Conservation (phyloP, 1,140 invertebrate species). For the Neomicropteryx cornuta region DNA sequence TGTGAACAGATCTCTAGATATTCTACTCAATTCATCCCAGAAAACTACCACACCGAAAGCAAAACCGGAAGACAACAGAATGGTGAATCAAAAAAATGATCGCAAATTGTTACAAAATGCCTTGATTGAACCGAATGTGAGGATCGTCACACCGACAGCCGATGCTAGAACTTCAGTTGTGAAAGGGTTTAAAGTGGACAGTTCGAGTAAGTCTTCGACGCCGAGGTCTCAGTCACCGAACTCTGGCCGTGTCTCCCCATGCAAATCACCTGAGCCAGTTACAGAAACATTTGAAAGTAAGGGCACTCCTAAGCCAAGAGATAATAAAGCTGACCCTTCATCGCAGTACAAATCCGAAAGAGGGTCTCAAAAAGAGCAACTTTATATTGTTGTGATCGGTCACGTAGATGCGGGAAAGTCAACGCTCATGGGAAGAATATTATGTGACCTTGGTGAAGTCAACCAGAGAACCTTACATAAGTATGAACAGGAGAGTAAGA, state of each 20-base stretch:
- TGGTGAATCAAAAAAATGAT: constrained; percentile 9
- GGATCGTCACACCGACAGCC: constrained; percentile 11
- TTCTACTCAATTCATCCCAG: constrained; percentile 45
- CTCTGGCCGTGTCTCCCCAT: constrained; percentile 41
- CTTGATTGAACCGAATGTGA: constrained; percentile 5
- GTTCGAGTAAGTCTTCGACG: constrained; percentile 24
- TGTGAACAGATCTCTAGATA: constrained; percentile 57
- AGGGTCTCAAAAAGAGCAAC: constrained; percentile 64
- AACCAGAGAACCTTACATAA: constrained; percentile 89
- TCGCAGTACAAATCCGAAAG: constrained; percentile 62
- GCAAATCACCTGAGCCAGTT: constrained; percentile 22
- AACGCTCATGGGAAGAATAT: constrained; percentile 91
- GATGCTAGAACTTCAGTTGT: constrained; percentile 30
- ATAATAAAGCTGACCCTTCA: constrained; percentile 43
- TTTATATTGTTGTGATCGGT: constrained; percentile 93
- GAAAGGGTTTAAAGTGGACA: constrained; percentile 36
- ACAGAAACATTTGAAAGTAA: constrained; percentile 22
- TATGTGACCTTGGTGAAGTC: constrained; percentile 85
- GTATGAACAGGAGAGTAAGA: constrained; percentile 96
- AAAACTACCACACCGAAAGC: neutral
- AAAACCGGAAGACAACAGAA: constrained; percentile 1
- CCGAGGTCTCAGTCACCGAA: constrained; percentile 51
- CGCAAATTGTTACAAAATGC: constrained; percentile 23
- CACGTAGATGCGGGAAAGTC: constrained; percentile 99
- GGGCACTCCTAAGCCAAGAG: constrained; percentile 29